Evolutionary conservation across 2,797 vertebrate species (phyloP).

Genomic region (Myotis findleyi): DNA sequence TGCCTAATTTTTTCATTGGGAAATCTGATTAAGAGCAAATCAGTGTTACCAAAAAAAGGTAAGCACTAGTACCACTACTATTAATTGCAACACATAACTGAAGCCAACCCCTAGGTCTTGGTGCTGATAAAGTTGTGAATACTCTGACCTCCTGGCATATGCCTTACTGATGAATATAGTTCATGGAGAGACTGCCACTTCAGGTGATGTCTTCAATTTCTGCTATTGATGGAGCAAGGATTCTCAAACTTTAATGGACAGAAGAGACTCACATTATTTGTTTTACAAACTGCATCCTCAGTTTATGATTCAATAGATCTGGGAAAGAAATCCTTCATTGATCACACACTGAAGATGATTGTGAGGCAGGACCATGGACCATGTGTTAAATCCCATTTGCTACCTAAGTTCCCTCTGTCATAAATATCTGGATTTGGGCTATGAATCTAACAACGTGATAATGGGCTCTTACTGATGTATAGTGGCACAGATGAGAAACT

Average conservation of each 20-base stretch:
- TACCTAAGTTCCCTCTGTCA: not conserved
- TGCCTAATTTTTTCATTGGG: not conserved
- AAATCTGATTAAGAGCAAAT: not conserved
- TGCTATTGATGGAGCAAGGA: not conserved
- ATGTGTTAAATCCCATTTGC: not conserved
- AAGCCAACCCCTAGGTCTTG: not conserved
- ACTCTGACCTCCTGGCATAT: not conserved
- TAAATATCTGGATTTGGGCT: not conserved
- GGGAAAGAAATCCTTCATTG: not conserved
- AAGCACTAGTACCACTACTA: not conserved
- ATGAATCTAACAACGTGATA: not conserved
- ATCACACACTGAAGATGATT: not conserved
- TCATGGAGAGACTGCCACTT: not conserved
- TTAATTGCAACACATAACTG: not conserved
- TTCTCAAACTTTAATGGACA: conserved; percentile 7
- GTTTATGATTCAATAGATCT: not conserved
- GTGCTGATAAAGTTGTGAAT: not conserved
- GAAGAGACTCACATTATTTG: not conserved
- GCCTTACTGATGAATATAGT: not conserved
- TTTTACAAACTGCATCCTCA: not conserved
- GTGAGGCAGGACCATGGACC: not conserved
- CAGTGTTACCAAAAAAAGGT: not conserved
- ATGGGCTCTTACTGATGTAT: not conserved
- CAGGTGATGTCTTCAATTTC: not conserved
- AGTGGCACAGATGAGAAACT: not conserved